Conservation (phyloP, 2,888 invertebrate species). For the Aspidiotus destructor region DNA sequence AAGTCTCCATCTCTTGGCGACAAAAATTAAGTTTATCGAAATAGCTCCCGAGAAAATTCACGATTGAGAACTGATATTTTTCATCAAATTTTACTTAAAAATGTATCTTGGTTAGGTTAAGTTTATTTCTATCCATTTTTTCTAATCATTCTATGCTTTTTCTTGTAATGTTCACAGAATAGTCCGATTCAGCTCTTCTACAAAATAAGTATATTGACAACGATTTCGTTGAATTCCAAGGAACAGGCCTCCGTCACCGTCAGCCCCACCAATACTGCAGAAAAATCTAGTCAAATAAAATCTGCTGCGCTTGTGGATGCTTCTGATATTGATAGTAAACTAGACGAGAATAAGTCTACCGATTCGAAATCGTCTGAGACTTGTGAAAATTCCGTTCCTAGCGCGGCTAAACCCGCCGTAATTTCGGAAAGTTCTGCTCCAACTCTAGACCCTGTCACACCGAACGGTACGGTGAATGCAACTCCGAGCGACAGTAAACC, state of each 20-base stretch:
- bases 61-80: no score
- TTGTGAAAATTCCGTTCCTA: neutral
- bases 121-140: neutral
- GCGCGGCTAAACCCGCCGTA: neutral
- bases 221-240: neutral
- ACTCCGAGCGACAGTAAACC: neutral
- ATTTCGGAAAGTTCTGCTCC: neutral
- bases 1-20: no score
- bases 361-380: neutral
- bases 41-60: no score
- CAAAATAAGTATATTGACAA: constrained; percentile 10
- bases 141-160: constrained; percentile 1
- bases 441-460: neutral
- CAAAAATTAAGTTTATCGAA: no score
- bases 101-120: no score
- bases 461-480: neutral
- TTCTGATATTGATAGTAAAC: neutral
- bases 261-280: neutral
- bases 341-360: neutral
- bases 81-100: neutral
- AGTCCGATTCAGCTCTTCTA: constrained; percentile 16
- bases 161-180: constrained; percentile 22
- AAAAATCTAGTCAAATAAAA: constrained; percentile 26
- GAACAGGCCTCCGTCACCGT: neutral
- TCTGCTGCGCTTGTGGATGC: constrained; percentile 4